Evolutionary conservation across 2,797 vertebrate species (phyloP).

Genomic region (Sebastes nivosus): DNA sequence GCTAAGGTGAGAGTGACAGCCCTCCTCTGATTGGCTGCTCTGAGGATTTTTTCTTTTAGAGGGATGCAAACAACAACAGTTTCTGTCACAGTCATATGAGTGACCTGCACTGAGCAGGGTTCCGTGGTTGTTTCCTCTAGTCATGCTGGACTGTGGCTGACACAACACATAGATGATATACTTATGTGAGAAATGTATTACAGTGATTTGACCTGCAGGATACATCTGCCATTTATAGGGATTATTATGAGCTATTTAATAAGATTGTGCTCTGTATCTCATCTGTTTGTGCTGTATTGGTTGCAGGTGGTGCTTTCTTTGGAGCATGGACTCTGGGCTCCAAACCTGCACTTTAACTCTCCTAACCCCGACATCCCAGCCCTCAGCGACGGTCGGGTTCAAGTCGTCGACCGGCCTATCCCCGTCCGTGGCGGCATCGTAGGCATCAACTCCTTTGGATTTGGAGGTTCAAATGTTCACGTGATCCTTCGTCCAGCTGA

Average conservation of each 20-base stretch:
- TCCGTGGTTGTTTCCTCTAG: too few species aligned
- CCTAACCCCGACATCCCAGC: conserved; percentile 92
- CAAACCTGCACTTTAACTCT: conserved; percentile 91
- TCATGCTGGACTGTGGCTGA: too few species aligned
- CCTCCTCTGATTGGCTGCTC: background rate
- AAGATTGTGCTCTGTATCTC: background rate
- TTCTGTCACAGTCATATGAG: too few species aligned
- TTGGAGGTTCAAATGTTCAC: conserved; percentile 96
- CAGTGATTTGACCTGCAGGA: background rate
- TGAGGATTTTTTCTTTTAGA: background rate
- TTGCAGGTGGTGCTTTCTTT: conserved; percentile 90
- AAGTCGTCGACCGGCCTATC: conserved; percentile 86
- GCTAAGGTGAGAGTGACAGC: conserved; percentile 84
- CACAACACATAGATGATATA: background rate
- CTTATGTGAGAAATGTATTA: background rate
- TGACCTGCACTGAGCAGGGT: too few species aligned
- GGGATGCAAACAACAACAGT: background rate
- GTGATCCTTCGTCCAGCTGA: conserved; percentile 87
- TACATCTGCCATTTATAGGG: background rate
- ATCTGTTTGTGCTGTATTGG: background rate
- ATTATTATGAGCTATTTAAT: background rate
- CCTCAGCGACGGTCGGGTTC: conserved; percentile 85
- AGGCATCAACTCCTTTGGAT: conserved; percentile 95
- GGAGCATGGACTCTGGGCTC: conserved; percentile 92
- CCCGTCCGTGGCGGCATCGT: conserved; percentile 88